Evolutionary conservation across 2,797 vertebrate species (phyloP).

Genomic region (Tapera naevia): DNA sequence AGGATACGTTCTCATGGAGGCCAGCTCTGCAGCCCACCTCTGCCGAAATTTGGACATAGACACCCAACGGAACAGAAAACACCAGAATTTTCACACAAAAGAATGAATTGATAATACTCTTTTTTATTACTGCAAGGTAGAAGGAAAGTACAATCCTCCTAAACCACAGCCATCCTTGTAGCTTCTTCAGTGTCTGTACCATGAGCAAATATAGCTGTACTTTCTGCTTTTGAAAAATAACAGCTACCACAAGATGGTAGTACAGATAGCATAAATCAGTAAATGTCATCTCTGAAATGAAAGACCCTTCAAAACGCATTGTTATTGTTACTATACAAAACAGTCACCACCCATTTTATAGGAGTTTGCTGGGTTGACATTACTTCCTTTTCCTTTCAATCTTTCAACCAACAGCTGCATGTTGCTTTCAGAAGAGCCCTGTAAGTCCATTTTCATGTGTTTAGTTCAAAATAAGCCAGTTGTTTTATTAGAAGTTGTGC

Average conservation of each 20-base stretch:
- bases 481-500: neutral
- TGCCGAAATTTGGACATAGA: neutral
- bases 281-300: neutral
- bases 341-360: too few species aligned
- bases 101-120: neutral
- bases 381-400: neutral
- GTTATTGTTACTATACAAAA: neutral
- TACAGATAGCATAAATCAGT: neutral
- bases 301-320: neutral
- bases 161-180: neutral
- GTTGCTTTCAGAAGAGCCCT: neutral
- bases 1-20: neutral
- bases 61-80: neutral
- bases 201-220: neutral
- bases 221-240: neutral
- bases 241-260: neutral
- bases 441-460: neutral
- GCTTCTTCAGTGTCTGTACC: neutral
- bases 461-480: neutral
- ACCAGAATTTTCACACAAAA: neutral
- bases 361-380: neutral
- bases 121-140: neutral
- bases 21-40: neutral
- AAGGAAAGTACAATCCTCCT: neutral
- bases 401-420: neutral